Evolutionary conservation across 2,888 invertebrate genomes (phyloP).

Genomic region (Rhabditophanes sp.): DNA sequence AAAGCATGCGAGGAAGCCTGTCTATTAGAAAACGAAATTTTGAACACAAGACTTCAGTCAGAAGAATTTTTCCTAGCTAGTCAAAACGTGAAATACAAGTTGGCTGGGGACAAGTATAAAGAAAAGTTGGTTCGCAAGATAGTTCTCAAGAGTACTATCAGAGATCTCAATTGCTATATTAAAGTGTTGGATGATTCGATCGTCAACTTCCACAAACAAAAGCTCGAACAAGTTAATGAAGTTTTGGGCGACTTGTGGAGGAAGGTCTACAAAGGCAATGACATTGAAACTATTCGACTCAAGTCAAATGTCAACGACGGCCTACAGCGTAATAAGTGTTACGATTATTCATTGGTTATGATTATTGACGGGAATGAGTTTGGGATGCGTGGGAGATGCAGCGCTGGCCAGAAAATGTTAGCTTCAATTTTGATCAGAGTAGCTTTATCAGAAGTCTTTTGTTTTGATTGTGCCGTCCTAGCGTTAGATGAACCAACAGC

Average conservation of each 20-base stretch:
- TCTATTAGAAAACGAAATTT: too few species aligned
- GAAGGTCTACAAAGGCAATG: slow-evolving; percentile 68
- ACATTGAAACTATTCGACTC: slow-evolving; percentile 87
- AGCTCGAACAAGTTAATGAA: slow-evolving; percentile 80
- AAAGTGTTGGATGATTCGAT: slow-evolving; percentile 68
- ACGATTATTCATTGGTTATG: slow-evolving; percentile 60
- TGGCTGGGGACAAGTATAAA: too few species aligned
- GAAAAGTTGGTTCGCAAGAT: too few species aligned
- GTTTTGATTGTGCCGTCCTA: slow-evolving; percentile 78
- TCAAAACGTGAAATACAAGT: too few species aligned
- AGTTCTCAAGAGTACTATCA: too few species aligned
- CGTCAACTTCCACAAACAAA: slow-evolving; percentile 68
- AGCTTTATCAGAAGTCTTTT: slow-evolving; percentile 91
- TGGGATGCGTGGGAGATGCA: slow-evolving; percentile 92
- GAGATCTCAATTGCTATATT: slow-evolving; percentile 67
- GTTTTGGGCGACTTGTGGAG: slow-evolving; percentile 71
- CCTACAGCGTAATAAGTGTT: too few species aligned
- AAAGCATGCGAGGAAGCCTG: too few species aligned
- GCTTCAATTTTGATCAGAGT: slow-evolving; percentile 87
- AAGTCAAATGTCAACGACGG: too few species aligned
- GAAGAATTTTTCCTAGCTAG: too few species aligned
- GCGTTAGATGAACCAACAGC: slow-evolving; percentile 97
- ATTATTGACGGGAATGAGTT: slow-evolving; percentile 57
- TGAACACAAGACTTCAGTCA: too few species aligned
- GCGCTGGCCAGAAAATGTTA: slow-evolving; percentile 84